Evolutionary conservation across 2,797 vertebrate species (phyloP), one percentile per base, ranked within the genome.

Genomic region (Hydrolagus colliei): DNA sequence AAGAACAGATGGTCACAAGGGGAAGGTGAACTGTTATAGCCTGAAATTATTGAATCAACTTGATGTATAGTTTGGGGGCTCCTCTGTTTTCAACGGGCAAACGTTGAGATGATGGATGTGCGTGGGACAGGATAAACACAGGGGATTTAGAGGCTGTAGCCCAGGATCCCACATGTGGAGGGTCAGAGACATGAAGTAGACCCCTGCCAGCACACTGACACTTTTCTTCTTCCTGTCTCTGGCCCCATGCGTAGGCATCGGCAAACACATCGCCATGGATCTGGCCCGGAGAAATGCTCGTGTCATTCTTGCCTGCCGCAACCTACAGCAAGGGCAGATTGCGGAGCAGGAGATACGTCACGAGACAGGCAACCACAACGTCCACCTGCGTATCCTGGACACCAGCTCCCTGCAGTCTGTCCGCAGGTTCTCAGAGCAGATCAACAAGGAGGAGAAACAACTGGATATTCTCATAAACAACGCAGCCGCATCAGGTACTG

Each of bases 401-500:
- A 89, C 95, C 27, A 89, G 95, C 12, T 96, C 92, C 0, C 86
- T 97, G 91, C 91, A 92, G 5, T 98, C 96, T 0, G 92, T 97
- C 86, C 92, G 90, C 0, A 88, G 87, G 52, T 98, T 97, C 18
- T 91, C 92, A 0, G 1, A 74, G 52, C 86, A 74, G 0, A 92
- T 96, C 87, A 89, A 94, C 1, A 61, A 87, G 22, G 91, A 96
- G 78, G 95, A 95, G 88, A 88, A 91, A 85, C 90, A 91, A 0
- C 92, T 97, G 20, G 93, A 97, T 11, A 94, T 97, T 84, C 92
- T 97, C 0, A 91, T 97, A 22, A 98, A 97, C 89, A 97, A 97
- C 0, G 96, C 96, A 0, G 96, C 87, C 0, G 88, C 89, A 18
- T 92, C 93, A 86, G 96, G 96, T 97, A 88, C 32, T 35, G 41